These are phyloP conservation scores for Microcebus ravelobensis DNA, from an alignment of 2,113 vertebrate genomes.

Conservation along the genomic window DNA sequence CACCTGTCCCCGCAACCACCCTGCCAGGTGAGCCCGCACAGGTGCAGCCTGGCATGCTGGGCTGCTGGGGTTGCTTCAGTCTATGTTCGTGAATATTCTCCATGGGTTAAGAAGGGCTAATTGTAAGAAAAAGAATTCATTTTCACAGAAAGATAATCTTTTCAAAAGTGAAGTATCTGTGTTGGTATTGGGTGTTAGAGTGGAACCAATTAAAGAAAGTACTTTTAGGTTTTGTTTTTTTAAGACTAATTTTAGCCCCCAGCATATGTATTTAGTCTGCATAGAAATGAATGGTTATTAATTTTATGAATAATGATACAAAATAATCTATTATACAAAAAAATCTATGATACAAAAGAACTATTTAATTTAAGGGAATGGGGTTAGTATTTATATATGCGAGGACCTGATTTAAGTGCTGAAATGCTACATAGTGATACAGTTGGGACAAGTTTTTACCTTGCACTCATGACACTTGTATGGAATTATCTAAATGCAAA, in stretches of 20 bases:
- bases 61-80: rapidly evolving
- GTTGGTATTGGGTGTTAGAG: neutral
- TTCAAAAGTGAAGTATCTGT: neutral
- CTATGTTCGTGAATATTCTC: neutral
- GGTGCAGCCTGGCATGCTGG: rapidly evolving
- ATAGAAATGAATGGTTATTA: neutral
- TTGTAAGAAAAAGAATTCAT: neutral
- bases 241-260: neutral
- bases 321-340: neutral
- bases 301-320: neutral
- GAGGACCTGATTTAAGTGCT: neutral
- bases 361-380: neutral
- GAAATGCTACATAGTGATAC: neutral
- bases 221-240: neutral
- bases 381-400: neutral
- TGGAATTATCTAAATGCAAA: neutral
- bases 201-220: neutral
- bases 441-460: neutral
- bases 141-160: neutral
- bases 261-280: neutral
- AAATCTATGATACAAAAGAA: neutral
- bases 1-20: conserved; percentile 89
- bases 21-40: conserved; percentile 87
- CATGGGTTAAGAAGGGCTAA: neutral
- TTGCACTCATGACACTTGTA: neutral